Conservation (phyloP, 2,113 vertebrate species). For the Bos javanicus region DNA sequence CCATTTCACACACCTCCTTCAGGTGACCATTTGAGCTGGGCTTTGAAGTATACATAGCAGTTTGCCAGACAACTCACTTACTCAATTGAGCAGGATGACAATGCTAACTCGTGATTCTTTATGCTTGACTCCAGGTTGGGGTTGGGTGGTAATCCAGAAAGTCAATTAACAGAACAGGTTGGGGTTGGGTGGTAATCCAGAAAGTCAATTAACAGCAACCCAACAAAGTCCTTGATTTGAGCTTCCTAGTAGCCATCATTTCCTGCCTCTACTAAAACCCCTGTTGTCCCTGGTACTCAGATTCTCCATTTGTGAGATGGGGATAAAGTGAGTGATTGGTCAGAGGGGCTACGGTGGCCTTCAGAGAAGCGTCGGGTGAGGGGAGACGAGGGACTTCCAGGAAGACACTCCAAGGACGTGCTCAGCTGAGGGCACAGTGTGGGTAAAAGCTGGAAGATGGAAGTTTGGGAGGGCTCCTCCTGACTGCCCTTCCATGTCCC, state of each 20-base stretch:
- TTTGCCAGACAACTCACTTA: background rate
- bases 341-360: background rate
- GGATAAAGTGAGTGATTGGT: background rate
- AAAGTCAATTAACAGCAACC: background rate
- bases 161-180: background rate
- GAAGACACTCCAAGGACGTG: accelerated
- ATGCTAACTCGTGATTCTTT: background rate
- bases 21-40: background rate
- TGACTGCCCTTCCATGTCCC: background rate
- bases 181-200: background rate
- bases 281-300: background rate
- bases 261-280: background rate
- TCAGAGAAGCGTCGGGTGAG: background rate
- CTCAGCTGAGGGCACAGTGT: background rate
- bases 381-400: background rate
- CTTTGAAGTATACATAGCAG: constrained; percentile 35
- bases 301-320: background rate
- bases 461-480: background rate
- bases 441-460: background rate
- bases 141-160: background rate
- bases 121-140: background rate
- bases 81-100: background rate
- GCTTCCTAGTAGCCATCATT: background rate
- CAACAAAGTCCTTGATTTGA: background rate
- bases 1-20: background rate